A percentile compares a stretch with the other conserved stretches of the same genome.
phyloP scores from a whole-genome alignment of 2,888 invertebrate species.

The Barypeithes pellucidus region DNA sequence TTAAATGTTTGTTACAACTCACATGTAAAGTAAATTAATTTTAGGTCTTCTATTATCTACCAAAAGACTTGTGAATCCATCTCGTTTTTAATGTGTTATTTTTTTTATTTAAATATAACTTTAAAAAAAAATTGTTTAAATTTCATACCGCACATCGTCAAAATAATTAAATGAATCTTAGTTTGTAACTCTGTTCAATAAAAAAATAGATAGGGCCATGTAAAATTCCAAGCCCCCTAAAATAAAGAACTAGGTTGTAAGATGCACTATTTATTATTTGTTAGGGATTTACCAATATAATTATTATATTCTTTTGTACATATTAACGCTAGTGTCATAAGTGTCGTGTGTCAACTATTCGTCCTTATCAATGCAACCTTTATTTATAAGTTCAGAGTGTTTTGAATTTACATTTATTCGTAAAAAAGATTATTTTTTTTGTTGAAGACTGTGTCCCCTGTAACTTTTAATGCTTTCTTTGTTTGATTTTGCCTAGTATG shows the following conservation, averaged over 20 bases:
- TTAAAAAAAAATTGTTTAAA: slow-evolving; percentile 16
- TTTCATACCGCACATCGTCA: slow-evolving; percentile 13
- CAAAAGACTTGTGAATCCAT: slow-evolving; percentile 52
- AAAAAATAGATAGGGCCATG: background rate
- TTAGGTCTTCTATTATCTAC: slow-evolving; percentile 41
- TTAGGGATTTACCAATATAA: slow-evolving; percentile 2
- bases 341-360: slow-evolving; percentile 26
- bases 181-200: background rate
- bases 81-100: slow-evolving; percentile 52
- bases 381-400: slow-evolving; percentile 1
- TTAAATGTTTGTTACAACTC: slow-evolving; percentile 74
- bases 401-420: slow-evolving; percentile 13
- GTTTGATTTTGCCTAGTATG: too few species aligned
- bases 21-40: slow-evolving; percentile 31
- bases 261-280: background rate
- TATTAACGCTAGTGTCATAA: slow-evolving; percentile 15
- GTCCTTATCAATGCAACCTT: slow-evolving; percentile 28
- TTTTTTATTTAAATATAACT: slow-evolving; percentile 27
- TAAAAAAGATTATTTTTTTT: background rate
- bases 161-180: slow-evolving; percentile 6
- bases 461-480: too few species aligned
- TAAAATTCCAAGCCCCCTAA: slow-evolving; percentile 7
- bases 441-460: background rate
- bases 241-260: background rate
- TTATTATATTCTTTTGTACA: slow-evolving; percentile 21